Base-by-base conservation (phyloP, 2,797 vertebrate genomes). In the Micrastur ruficollis region DNA sequence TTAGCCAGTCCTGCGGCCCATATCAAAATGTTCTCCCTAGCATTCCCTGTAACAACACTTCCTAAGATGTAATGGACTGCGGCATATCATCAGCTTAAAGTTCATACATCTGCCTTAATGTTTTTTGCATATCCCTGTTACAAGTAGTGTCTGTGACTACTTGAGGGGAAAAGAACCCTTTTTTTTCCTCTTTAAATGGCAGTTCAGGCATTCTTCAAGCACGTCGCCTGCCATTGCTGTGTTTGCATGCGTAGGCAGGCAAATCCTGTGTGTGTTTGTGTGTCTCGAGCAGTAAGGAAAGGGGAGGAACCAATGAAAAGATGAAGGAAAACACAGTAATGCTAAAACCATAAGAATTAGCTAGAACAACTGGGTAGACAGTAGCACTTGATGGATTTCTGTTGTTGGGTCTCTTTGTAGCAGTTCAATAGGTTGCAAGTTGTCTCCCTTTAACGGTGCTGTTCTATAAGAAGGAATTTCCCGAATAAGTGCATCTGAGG, bases 71-170 rank as follows among this genome's bases (percentile, higher is more conserved):
- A 93, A 90, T 86, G 63, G 34, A 36, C 82, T 95, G 72, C 7
- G 4, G 81, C 92, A 79, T 93, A 83, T 90, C 84, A 46, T 94
- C 82, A 89, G 9, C 68, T 89, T 70, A 67, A 86, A 89, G 81
- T 87, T 90, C 74, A 68, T 95, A 62, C 32, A 88, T 93, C 88
- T 93, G 68, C 62, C 73, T 85, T 97, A 96, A 97, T 93, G 86
- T 5, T 81, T 96, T 97, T 96, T 93, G 47, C 95, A 84, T 94
- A 73, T 84, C 70, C 15, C 59, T 80, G 27, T 86, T 95, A 75
- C 56, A 67, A 47, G 52, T 47, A 85, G 71, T 67, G 61, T 29
- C 55, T 85, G 52, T 15, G 25, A 47, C 66, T 82, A 31, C 78
- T 74, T 4, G 4, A 73, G 40, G 20, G 34, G 34, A 82, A 79